A percentile compares a stretch with the other conserved stretches of the same genome.
Conservation (phyloP, 1,140 invertebrate species). For the Euwallacea fornicatus region DNA sequence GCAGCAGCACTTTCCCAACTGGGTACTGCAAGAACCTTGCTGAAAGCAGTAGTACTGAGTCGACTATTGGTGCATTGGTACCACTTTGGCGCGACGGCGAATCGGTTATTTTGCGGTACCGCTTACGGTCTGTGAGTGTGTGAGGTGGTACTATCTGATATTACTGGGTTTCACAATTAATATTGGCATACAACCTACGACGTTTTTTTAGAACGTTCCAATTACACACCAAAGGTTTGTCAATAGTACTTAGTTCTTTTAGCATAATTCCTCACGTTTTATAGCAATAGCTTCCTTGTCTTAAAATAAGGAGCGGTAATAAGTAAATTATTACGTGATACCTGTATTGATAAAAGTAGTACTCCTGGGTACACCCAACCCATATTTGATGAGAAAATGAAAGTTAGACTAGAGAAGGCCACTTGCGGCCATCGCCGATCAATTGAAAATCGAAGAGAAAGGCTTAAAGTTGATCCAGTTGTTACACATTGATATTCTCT, state of each 20-base stretch:
- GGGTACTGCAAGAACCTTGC: no score
- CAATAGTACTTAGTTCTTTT: not conserved
- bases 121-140: not conserved
- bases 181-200: not conserved
- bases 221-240: not conserved
- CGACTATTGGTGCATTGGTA: not conserved
- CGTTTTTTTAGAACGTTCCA: not conserved
- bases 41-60: not conserved
- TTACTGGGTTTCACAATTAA: not conserved
- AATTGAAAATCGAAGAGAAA: no score
- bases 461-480: no score
- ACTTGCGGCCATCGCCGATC: no score
- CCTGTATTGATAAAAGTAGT: not conserved
- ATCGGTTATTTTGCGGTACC: constrained; percentile 11
- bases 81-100: not conserved
- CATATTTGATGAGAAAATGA: no score
- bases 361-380: no score
- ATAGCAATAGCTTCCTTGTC: not conserved
- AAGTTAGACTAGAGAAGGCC: no score
- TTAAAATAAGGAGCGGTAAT: not conserved
- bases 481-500: no score
- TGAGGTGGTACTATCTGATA: not conserved
- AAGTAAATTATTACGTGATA: not conserved
- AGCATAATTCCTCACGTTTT: no score
- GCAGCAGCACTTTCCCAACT: not conserved